These are phyloP conservation scores for Drosophila littoralis DNA, from an alignment of 1,140 invertebrate species.

Conservation along the genomic window DNA sequence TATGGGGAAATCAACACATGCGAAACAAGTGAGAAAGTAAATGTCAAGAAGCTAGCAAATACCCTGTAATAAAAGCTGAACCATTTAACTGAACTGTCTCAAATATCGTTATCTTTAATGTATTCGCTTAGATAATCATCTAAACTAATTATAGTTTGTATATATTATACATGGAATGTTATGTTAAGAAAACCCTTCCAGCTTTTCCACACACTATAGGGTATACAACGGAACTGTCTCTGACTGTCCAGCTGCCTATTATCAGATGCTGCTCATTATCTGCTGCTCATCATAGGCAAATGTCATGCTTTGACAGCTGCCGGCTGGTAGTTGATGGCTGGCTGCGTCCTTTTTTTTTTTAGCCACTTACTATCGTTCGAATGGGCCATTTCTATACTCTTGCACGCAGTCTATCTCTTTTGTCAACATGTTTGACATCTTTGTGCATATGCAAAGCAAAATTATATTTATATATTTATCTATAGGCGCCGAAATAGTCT, in stretches of 20 bases:
- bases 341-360: background rate
- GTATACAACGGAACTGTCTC: background rate
- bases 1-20: slow-evolving; percentile 24
- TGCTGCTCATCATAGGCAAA: slow-evolving; percentile 4
- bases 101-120: background rate
- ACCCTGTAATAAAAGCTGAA: background rate
- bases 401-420: background rate
- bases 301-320: slow-evolving; percentile 12
- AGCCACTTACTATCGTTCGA: background rate
- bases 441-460: too few species aligned
- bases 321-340: background rate
- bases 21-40: background rate
- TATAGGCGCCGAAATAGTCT: too few species aligned
- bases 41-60: background rate
- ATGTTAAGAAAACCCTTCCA: background rate
- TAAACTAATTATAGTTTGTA: background rate
- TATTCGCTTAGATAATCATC: too few species aligned
- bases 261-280: slow-evolving; percentile 26
- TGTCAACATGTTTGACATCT: too few species aligned
- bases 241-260: slow-evolving; percentile 8
- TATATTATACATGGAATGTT: background rate
- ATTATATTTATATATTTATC: too few species aligned
- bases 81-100: too few species aligned
- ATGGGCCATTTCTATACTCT: background rate
- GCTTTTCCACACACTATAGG: background rate